Base-by-base conservation (phyloP, 2,113 vertebrate genomes). In the Charadrius vociferus region DNA sequence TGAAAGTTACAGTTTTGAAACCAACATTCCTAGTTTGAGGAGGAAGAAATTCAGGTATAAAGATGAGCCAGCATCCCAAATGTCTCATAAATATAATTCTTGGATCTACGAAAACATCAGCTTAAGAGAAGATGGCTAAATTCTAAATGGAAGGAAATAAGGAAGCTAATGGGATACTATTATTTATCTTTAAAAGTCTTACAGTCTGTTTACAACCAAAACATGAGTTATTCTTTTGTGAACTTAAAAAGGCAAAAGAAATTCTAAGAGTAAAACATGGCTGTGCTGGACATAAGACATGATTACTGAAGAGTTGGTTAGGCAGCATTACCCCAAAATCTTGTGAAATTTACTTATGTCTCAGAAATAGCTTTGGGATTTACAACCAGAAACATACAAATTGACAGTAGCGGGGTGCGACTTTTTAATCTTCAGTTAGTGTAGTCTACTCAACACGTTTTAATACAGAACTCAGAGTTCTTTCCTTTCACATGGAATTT, bases 391-490 rank as follows among this genome's bases (percentile, higher is more conserved):
- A 59, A 66, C 14, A 50, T 14, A 55, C 14, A 55, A 30, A 63
- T 4, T 16, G 15, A 7, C 1, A 1, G 17, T 32, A 77, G 32
- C 6, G 17, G 4, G 17, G 24, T 39, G 8, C 1, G 0, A 19
- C 30, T 59, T 63, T 70, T 30, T n/a, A 15, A 50, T 58, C 23
- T 62, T 83, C 65, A 65, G 24, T 37, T 65, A 34, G 21, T 62
- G n/a, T 15, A 22, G 45, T 34, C 39, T 52, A 47, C 30, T 41
- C 23, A 45, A 30, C 29, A 39, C 10, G 8, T 37, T 4, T 1
- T 36, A 62, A 58, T 16, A 37, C 14, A 63, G 18, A 82, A 22
- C 15, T 39, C 39, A 22, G 37, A n/a, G 22, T 30, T 74, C n/a
- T 12, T 45, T 32, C n/a, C 58, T 75, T 55, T 56, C 14, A 32